A percentile compares a stretch with the other conserved stretches of the same genome.
These are phyloP conservation scores for Fragum whitleyi DNA, from an alignment of 2,888 invertebrate genomes.

Conservation along the genomic window DNA sequence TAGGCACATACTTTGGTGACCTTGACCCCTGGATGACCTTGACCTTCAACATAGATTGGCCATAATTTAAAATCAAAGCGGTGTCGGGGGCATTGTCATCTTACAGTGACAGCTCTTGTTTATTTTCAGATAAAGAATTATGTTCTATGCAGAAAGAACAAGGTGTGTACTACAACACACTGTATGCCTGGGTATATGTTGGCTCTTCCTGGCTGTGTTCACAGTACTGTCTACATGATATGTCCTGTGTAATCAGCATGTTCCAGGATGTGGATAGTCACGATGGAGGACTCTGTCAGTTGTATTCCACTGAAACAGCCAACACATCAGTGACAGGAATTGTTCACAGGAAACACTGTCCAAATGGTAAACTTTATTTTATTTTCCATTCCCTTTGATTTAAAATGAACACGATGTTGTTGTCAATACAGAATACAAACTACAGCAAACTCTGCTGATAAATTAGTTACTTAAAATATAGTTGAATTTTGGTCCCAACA, in stretches of 20 bases:
- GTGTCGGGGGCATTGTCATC: no score
- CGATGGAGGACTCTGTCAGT: not conserved
- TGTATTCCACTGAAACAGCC: not conserved
- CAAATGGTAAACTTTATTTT: not conserved
- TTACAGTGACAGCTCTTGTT: no score
- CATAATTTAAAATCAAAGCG: no score
- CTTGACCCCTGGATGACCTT: no score
- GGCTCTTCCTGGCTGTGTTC: slow-evolving; percentile 7
- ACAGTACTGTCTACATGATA: not conserved
- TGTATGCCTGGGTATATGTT: not conserved
- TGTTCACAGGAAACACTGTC: not conserved
- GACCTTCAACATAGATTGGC: no score
- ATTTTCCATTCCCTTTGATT: no score
- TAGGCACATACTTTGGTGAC: no score
- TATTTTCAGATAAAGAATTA: not conserved
- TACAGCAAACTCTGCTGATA: no score
- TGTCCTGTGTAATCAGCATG: not conserved
- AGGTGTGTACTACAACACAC: not conserved
- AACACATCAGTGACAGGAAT: not conserved
- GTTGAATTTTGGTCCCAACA: no score
- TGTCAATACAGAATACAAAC: no score
- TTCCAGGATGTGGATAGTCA: not conserved
- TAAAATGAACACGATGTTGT: no score
- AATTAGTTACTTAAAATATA: no score
- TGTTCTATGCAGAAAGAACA: not conserved